Conservation (phyloP, 2,888 invertebrate species). For the Leptinotarsa rubiginosa region DNA sequence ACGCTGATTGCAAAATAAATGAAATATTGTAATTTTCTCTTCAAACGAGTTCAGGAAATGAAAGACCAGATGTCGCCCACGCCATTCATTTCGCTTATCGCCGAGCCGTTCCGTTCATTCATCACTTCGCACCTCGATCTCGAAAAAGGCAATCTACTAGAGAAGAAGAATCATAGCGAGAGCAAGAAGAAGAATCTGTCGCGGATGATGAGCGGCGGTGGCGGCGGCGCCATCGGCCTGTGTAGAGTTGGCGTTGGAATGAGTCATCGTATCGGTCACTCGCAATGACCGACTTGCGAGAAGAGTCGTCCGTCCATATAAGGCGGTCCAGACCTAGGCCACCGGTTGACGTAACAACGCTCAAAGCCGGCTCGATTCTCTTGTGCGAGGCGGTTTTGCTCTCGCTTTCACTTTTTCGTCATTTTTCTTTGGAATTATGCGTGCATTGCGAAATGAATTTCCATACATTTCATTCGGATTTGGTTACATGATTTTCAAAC, state of each 20-base stretch:
- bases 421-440: neutral
- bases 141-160: slow-evolving; percentile 8
- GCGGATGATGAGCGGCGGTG: slow-evolving; percentile 15
- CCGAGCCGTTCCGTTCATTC: slow-evolving; percentile 12
- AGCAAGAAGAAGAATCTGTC: slow-evolving; percentile 10
- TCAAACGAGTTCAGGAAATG: neutral
- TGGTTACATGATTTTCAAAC: neutral
- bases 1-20: neutral
- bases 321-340: slow-evolving; percentile 52
- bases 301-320: slow-evolving; percentile 45
- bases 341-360: slow-evolving; percentile 45
- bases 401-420: slow-evolving; percentile 25
- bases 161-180: slow-evolving; percentile 10
- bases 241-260: slow-evolving; percentile 26
- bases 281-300: slow-evolving; percentile 32
- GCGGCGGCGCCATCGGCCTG: slow-evolving; percentile 21
- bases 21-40: no score
- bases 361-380: neutral
- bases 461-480: neutral
- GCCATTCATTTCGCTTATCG: slow-evolving; percentile 3
- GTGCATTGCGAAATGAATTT: neutral
- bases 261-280: slow-evolving; percentile 27
- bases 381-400: slow-evolving; percentile 1
- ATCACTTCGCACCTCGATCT: slow-evolving; percentile 11
- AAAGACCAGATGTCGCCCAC: neutral